Conservation (phyloP, 2,113 vertebrate species). For the Dendrocopos noguchii region DNA sequence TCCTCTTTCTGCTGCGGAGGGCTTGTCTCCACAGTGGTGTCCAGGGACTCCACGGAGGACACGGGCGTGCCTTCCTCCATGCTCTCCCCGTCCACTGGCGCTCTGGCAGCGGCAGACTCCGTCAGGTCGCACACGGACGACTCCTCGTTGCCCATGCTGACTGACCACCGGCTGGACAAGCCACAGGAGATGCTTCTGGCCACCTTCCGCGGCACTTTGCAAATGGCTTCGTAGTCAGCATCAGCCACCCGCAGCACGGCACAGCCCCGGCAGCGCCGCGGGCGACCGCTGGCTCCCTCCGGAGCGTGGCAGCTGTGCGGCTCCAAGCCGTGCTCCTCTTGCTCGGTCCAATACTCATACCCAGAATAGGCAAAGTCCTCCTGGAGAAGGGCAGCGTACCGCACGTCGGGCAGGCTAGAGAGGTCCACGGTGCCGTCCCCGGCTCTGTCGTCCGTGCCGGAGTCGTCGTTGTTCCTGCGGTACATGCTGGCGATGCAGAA, state of each 20-base stretch:
- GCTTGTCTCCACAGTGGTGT: slow-evolving; percentile 74
- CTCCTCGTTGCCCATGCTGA: slow-evolving; percentile 73
- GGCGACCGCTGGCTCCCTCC: slow-evolving; percentile 70
- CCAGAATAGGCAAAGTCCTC: slow-evolving; percentile 90
- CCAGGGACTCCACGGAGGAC: slow-evolving; percentile 87
- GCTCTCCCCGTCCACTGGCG: slow-evolving; percentile 79
- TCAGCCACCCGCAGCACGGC: slow-evolving; percentile 86
- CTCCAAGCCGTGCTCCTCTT: slow-evolving; percentile 79
- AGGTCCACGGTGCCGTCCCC: slow-evolving; percentile 77
- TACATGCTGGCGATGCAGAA: slow-evolving; percentile 89
- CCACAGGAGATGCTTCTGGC: slow-evolving; percentile 85
- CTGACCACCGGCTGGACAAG: slow-evolving; percentile 80
- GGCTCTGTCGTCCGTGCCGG: slow-evolving; percentile 5
- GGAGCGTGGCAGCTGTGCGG: slow-evolving; percentile 75
- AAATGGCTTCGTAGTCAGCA: slow-evolving; percentile 92
- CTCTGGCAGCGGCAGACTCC: slow-evolving; percentile 65
- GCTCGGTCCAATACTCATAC: slow-evolving; percentile 91
- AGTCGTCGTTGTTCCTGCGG: slow-evolving; percentile 82
- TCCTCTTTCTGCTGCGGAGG: slow-evolving; percentile 60
- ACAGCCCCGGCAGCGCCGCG: slow-evolving; percentile 87
- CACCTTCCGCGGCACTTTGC: slow-evolving; percentile 87
- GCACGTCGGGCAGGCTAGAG: slow-evolving; percentile 76
- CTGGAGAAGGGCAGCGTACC: slow-evolving; percentile 86
- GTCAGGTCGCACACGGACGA: slow-evolving; percentile 69
- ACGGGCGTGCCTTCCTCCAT: slow-evolving; percentile 78